Conservation (phyloP, 2,113 vertebrate genomes). For the Melospiza georgiana region DNA sequence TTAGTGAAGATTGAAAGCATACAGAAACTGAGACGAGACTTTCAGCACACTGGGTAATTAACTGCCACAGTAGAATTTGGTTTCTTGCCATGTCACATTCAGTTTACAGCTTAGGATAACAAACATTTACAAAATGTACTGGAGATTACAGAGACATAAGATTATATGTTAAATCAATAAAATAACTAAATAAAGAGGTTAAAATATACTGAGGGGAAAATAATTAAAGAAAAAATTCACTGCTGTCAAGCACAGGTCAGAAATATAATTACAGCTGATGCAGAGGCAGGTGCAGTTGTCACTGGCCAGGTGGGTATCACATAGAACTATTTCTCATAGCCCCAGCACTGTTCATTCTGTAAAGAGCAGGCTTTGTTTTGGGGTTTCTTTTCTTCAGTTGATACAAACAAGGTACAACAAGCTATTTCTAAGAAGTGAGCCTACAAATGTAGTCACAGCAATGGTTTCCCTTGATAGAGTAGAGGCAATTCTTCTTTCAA, state of each 20-base stretch:
- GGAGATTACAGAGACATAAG: constrained; percentile 8
- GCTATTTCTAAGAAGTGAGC: neutral
- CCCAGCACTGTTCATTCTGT: neutral
- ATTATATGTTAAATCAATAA: constrained; percentile 45
- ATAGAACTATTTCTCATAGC: neutral
- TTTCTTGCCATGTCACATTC: constrained; percentile 33
- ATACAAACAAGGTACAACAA: neutral
- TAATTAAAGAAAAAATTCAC: neutral
- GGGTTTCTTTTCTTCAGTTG: neutral
- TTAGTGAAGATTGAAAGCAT: neutral
- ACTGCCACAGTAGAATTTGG: constrained; percentile 19
- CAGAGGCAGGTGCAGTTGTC: neutral
- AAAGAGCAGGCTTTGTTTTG: neutral
- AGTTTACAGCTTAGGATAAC: constrained; percentile 39
- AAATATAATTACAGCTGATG: neutral
- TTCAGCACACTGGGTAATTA: constrained; percentile 24
- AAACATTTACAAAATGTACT: constrained; percentile 45
- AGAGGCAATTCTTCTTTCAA: constrained; percentile 36
- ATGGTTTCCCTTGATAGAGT: neutral
- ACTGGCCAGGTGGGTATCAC: neutral
- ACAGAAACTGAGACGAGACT: neutral
- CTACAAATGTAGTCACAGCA: neutral
- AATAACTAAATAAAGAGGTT: constrained; percentile 31
- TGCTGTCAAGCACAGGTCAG: neutral
- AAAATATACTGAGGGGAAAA: neutral